These are phyloP conservation scores for Emydocephalus ijimae DNA, from an alignment of 2,113 vertebrate species.

Conservation along the genomic window DNA sequence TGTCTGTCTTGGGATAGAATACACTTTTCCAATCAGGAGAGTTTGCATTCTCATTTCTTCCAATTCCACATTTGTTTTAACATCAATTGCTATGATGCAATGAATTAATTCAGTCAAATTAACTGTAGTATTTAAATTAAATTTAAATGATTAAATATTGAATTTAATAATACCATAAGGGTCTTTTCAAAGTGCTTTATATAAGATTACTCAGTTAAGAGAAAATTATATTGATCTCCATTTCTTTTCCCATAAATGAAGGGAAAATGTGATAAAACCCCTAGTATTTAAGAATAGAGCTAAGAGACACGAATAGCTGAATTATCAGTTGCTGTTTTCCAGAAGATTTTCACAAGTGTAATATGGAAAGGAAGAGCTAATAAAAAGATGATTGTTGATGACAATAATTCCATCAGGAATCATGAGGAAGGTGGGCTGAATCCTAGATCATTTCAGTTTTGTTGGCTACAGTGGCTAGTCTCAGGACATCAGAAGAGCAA, in stretches of 20 bases:
- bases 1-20: neutral
- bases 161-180: neutral
- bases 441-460: neutral
- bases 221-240: neutral
- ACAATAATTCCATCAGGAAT: neutral
- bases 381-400: neutral
- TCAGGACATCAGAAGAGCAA: neutral
- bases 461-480: neutral
- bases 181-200: neutral
- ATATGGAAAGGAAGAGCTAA: neutral
- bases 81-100: neutral
- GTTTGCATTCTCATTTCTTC: neutral
- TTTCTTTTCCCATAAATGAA: neutral
- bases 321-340: neutral
- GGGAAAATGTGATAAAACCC: neutral
- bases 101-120: neutral
- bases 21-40: neutral
- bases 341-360: neutral
- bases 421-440: neutral
- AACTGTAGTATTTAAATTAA: neutral
- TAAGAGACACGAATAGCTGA: neutral
- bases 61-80: neutral
- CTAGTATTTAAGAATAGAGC: neutral
- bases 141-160: neutral
- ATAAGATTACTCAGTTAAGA: neutral